A percentile compares a stretch with the other conserved stretches of the same genome.
These are phyloP conservation scores for Chiridota heheva DNA, from an alignment of 35 echinoderm and acorn worm species.

Conservation along the genomic window DNA sequence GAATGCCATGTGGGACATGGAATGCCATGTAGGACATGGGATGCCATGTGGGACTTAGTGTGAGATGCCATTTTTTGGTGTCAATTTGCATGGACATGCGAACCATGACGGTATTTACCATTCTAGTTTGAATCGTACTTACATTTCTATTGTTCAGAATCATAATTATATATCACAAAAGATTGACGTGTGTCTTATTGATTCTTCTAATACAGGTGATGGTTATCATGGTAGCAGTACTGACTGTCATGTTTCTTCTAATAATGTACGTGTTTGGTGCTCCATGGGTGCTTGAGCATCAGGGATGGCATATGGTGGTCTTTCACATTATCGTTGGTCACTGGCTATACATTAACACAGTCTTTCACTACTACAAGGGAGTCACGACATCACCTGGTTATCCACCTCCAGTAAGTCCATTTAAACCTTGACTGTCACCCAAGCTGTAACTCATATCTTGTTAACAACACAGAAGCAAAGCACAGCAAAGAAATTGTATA, in stretches of 20 bases:
- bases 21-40: too few relatives aligned
- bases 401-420: conserved; percentile 74
- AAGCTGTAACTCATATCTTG: too few relatives aligned
- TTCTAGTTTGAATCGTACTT: too few relatives aligned
- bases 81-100: too few relatives aligned
- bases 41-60: too few relatives aligned
- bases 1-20: too few relatives aligned
- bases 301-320: neutral
- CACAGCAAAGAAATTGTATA: too few relatives aligned
- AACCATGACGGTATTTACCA: too few relatives aligned
- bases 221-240: conserved; percentile 71
- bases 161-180: too few relatives aligned
- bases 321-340: conserved; percentile 86
- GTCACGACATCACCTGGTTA: conserved; percentile 74
- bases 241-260: conserved; percentile 32
- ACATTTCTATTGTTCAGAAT: too few relatives aligned
- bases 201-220: conserved; percentile 49
- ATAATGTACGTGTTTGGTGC: conserved; percentile 62
- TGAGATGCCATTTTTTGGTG: too few relatives aligned
- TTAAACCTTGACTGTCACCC: neutral
- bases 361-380: conserved; percentile 93
- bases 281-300: conserved; percentile 20
- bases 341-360: conserved; percentile 80
- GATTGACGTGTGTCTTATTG: conserved; percentile 12
- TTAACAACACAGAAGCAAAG: too few relatives aligned